Conservation (phyloP, 2,113 vertebrate genomes). For the Antechinus flavipes region DNA sequence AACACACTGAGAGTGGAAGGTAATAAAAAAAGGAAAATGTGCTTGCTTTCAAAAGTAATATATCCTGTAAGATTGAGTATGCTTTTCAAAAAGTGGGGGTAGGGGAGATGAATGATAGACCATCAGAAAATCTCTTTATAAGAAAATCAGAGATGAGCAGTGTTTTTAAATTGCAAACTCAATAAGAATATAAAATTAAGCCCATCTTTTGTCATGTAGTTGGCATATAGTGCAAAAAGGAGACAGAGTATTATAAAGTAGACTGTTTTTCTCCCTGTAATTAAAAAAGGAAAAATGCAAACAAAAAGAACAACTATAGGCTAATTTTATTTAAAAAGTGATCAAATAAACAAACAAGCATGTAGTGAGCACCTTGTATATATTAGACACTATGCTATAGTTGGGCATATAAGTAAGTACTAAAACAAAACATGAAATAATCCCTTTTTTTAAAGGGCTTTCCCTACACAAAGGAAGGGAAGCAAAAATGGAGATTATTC, state of each 20-base stretch:
- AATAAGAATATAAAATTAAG: not conserved
- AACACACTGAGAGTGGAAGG: not conserved
- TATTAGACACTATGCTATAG: not conserved
- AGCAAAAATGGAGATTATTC: not conserved
- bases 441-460: not conserved
- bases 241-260: not conserved
- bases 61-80: not conserved
- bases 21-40: not conserved
- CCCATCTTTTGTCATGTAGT: not conserved
- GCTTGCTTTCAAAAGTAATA: not conserved
- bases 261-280: not conserved
- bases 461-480: fast-evolving
- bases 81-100: not conserved
- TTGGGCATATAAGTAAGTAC: not conserved
- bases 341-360: not conserved
- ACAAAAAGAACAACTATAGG: not conserved
- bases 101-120: not conserved
- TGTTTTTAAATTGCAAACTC: not conserved
- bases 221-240: not conserved
- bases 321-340: not conserved
- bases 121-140: not conserved
- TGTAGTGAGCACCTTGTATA: not conserved
- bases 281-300: not conserved
- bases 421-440: not conserved
- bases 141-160: not conserved